A percentile compares a stretch with the other conserved stretches of the same genome.
Evolutionary conservation across 2,888 invertebrate genomes (phyloP).

Genomic region (Linnaemya tessellans): DNA sequence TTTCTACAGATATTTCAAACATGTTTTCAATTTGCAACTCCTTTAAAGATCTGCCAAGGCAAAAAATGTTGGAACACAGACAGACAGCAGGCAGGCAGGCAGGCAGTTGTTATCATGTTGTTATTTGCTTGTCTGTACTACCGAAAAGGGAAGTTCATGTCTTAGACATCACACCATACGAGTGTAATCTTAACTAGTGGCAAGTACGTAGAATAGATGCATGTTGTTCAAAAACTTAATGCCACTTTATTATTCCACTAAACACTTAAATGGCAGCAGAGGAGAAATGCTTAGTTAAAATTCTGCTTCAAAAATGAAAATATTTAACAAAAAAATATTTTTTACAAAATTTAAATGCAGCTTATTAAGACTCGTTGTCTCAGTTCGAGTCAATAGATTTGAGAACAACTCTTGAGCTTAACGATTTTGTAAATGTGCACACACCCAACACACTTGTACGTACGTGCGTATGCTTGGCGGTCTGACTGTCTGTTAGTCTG

Average conservation of each 20-base stretch:
- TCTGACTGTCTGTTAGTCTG: constrained; percentile 7
- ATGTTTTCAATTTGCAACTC: not conserved
- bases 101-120: constrained; percentile 54
- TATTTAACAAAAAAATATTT: not conserved
- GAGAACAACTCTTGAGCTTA: not conserved
- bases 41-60: not conserved
- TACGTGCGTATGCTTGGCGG: not conserved
- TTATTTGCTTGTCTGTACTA: constrained; percentile 47
- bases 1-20: too few relatives aligned
- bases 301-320: constrained; percentile 41
- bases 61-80: not conserved
- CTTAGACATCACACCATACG: constrained; percentile 48
- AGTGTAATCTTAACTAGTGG: constrained; percentile 29
- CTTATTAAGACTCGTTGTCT: constrained; percentile 32
- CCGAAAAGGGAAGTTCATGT: constrained; percentile 65
- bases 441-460: not conserved
- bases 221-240: constrained; percentile 41
- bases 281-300: constrained; percentile 50
- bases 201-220: constrained; percentile 19
- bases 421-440: constrained; percentile 9
- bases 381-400: constrained; percentile 1
- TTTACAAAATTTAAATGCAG: constrained; percentile 38
- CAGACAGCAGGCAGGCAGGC: too few relatives aligned
- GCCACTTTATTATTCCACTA: constrained; percentile 62
- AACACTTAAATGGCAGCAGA: constrained; percentile 50